Evolutionary conservation across 92 coral and sea anemone species (phyloP).

Genomic region (Plumapathes pennacea): DNA sequence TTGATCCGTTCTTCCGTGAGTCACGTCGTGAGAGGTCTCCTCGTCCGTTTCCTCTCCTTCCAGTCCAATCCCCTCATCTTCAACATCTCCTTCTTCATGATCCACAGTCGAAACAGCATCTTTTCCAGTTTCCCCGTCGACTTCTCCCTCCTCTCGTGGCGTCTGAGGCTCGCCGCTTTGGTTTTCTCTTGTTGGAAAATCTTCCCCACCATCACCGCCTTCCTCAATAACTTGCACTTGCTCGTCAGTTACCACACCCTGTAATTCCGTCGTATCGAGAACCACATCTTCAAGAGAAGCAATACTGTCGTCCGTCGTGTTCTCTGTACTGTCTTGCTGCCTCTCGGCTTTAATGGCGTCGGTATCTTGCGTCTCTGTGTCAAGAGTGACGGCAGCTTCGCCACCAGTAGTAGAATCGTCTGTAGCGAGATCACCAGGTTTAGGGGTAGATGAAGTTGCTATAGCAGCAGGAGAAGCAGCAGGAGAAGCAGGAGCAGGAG

Average conservation of each 20-base stretch:
- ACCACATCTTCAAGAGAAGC: neutral
- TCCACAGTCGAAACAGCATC: neutral
- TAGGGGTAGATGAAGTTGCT: neutral
- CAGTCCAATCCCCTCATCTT: slow-evolving; percentile 20
- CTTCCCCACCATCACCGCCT: no score
- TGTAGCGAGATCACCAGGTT: neutral
- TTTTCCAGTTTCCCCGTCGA: neutral
- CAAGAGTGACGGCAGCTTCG: neutral
- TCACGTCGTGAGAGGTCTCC: no score
- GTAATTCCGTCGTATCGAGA: no score
- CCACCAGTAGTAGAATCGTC: neutral
- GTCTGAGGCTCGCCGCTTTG: no score
- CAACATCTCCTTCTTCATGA: slow-evolving; percentile 1
- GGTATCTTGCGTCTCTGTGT: neutral
- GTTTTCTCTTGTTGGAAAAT: no score
- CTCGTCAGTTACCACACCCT: neutral
- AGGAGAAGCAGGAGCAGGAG: neutral
- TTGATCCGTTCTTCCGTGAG: no score
- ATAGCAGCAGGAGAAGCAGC: neutral
- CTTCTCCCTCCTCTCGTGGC: slow-evolving; percentile 5
- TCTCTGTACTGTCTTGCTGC: neutral
- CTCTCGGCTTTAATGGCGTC: neutral
- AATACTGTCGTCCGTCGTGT: neutral
- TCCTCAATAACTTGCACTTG: neutral
- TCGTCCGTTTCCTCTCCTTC: slow-evolving; percentile 25